Evolutionary conservation across 2,113 vertebrate genomes (phyloP), one percentile per base, ranked within the genome.

Genomic region (Sterrhoptilus dennistouni): DNA sequence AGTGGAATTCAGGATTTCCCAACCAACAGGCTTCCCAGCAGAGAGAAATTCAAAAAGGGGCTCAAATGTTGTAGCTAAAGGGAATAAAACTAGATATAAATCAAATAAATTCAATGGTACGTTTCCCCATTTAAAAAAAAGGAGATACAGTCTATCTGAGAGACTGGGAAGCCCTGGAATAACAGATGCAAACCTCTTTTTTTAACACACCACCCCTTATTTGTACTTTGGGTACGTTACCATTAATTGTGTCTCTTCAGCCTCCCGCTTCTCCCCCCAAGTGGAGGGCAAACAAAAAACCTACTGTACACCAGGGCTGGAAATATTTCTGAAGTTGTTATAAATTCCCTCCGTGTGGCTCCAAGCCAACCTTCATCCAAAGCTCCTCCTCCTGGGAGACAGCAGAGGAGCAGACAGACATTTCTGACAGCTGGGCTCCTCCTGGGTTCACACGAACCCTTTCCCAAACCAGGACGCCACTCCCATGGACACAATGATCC

Each of bases 1-100:
- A 64, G 93, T 42, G 96, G 83, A 92, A 96, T 91, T 96, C 94
- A 97, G 97, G 95, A 94, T 96, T 98, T 98, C 97, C 97, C 94
- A 97, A 97, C 94, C 94, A 93, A 72, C 35, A 80, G 82, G 79
- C 95, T 83, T 81, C 84, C 88, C 44, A 76, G 87, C 60, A 96
- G 71, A 89, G 9, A 5, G 72, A 94, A 54, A 97, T 53, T 76
- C 70, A 42, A 33, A 88, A 54, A 71, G 42, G 42, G 54, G 40
- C 38, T 88, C 14, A 12, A 52, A 40, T 74, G 36, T 66, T 96
- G 74, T 88, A 90, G 69, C 87, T 95, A 57, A 82, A 94, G 75
- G 63, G 29, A 49, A 92, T 56, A 96, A 97, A 97, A 84, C 8
- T 56, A 94, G 83, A 72, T 60, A 78, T 64, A 89, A 77, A 96